A percentile compares a stretch with the other conserved stretches of the same genome.
Evolutionary conservation across 2,113 vertebrate genomes (phyloP).

Genomic region (Ceratotherium simum): DNA sequence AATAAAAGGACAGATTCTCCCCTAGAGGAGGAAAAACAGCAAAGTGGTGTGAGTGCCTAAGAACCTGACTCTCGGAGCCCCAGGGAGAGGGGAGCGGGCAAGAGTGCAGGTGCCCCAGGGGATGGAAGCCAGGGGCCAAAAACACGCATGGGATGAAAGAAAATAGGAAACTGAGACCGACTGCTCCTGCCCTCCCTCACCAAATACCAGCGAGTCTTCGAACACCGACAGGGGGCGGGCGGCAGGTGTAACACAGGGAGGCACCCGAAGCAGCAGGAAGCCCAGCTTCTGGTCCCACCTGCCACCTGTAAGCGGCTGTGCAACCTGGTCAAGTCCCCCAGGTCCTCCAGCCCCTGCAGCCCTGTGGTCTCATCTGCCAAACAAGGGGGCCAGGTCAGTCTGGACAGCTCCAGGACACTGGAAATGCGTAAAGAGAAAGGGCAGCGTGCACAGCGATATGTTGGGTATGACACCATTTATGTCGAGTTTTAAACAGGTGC

Average conservation of each 20-base stretch:
- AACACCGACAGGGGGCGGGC: neutral
- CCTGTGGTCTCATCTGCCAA: fast-evolving
- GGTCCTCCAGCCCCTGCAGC: neutral
- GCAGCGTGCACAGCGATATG: fast-evolving
- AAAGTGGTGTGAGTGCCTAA: neutral
- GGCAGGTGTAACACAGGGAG: neutral
- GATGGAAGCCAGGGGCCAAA: neutral
- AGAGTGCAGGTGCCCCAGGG: neutral
- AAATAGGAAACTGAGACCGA: neutral
- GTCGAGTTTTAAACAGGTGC: neutral
- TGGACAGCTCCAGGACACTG: neutral
- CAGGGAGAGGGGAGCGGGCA: neutral
- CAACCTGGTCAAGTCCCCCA: neutral
- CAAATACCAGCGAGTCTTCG: neutral
- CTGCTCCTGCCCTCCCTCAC: neutral
- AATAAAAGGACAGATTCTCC: neutral
- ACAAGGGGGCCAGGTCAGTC: neutral
- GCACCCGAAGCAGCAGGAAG: neutral
- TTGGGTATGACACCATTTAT: fast-evolving
- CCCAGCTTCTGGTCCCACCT: neutral
- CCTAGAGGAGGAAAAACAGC: neutral
- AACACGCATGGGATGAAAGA: neutral
- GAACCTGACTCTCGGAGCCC: neutral
- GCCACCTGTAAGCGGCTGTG: neutral
- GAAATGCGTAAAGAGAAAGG: neutral